Base-by-base conservation (phyloP, 2,888 invertebrate species). In the Oxystoma pomonae region DNA sequence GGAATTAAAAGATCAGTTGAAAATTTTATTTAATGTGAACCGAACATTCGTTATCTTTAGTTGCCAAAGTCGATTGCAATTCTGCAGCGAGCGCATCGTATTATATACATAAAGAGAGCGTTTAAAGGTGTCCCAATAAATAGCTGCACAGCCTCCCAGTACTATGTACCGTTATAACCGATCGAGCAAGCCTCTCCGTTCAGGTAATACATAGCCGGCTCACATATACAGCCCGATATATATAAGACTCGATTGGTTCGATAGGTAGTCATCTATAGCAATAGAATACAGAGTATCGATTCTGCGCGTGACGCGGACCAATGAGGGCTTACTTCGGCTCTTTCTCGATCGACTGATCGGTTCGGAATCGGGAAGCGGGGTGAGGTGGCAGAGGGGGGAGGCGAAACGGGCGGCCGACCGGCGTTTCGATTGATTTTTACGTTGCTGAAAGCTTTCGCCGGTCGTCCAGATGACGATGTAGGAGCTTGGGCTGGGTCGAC, bases 281-380 rank as follows among this genome's bases (percentile, higher is more conserved):
- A 80, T 80, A 67, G 67, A 67, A 67, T 64, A 64, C 62, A 60
- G 61, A 78, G 83, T 83, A 83, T 85, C 85, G 84, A 85, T 85
- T 84, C 81, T 84, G 85, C 84, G 85, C 84, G 68, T 70, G 78
- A 73, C 74, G 57, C 49, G 81, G 83, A 83, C 85, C 86, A 84
- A 86, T 86, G 84, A 71, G 65, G 55, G 64, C 57, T 50, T 61
- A 62, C 59, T 61, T 63, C 58, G 65, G 65, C 5, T 12, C 35
- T 35, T 35, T 35, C 18, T 20, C 57, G 19, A 57, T 57, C 19
- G 57, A 20, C 57, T 64, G 66, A 65, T 65, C 65, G 65, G 65
- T 65, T 65, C 62, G 55, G 22, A 20, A 64, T 64, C 64, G 65
- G 55, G 63, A 58, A 62, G 62, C 9, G 57, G 20, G n/a, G n/a